Base-by-base conservation (phyloP, 2,113 vertebrate genomes). In the Lota lota region DNA sequence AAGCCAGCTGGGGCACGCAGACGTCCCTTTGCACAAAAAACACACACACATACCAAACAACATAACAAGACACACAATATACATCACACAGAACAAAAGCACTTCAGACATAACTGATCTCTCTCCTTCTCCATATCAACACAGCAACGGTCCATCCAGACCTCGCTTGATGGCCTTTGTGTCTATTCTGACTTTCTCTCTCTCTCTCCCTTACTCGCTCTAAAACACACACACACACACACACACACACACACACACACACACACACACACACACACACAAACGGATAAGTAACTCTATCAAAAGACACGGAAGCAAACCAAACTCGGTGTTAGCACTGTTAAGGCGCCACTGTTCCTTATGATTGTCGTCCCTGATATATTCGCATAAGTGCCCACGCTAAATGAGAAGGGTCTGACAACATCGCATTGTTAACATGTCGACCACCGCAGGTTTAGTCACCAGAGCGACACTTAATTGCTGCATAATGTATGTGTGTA, bases 271-370 rank as follows among this genome's bases (percentile, higher is more conserved):
- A 22, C 36, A 58, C 63, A 64, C 20, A 74, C 62, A 74, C 50
- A 67, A 64, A 59, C 18, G 8, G 51, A 18, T 1, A 22, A 70
- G 66, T 24, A 28, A 22, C 66, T 70, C 68, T 57, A 67, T 79
- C 70, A 70, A 75, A 78, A 61, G 58, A 16, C 21, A 14, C 22
- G 24, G 70, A 72, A 74, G 85, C 75, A 73, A 80, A 67, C 56
- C 68, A 15, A 60, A 68, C 59, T 70, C 74, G 70, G 7, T 2
- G n/a, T 47, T 22, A 68, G 62, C 69, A 70, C 70, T 63, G 63
- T 57, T 19, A 63, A 66, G 40, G 10, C 1, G 12, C 28, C 3
- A 33, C 28, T 33, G 40, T 14, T 10, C 40, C 40, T 10, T 14
- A 8, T 14, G 7, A 47, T 14, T 47, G 40, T 12, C 12, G 40